Evolutionary conservation across 2,113 vertebrate species (phyloP).

Genomic region (Gopherus flavomarginatus): DNA sequence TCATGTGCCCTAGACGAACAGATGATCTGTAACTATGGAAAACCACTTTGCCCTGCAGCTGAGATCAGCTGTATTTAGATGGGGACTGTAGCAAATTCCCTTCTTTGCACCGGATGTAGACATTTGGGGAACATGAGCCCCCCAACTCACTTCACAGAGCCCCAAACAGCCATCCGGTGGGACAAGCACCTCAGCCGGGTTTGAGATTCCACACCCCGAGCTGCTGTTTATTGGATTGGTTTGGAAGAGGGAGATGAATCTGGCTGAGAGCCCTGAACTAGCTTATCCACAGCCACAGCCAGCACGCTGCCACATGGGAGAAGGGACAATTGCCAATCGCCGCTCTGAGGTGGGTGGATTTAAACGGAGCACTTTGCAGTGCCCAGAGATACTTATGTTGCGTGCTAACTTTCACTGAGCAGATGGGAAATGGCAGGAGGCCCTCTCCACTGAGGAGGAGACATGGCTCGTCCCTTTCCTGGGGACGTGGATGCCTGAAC

Average conservation of each 20-base stretch:
- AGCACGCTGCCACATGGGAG: neutral
- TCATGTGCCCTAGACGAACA: neutral
- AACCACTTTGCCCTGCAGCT: neutral
- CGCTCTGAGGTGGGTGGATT: rapidly evolving
- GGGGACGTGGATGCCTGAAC: neutral
- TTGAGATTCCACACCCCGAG: neutral
- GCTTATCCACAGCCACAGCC: neutral
- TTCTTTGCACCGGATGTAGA: neutral
- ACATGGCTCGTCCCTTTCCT: rapidly evolving
- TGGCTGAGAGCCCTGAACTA: too few relatives aligned
- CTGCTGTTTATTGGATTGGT: neutral
- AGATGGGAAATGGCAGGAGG: neutral
- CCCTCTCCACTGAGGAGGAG: neutral
- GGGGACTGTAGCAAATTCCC: neutral
- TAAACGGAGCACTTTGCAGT: neutral
- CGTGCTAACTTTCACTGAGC: rapidly evolving
- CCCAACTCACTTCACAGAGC: neutral
- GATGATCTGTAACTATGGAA: neutral
- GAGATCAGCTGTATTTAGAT: neutral
- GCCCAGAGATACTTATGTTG: rapidly evolving
- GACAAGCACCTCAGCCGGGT: neutral
- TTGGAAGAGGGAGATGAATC: neutral
- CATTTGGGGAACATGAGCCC: too few relatives aligned
- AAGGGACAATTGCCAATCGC: rapidly evolving
- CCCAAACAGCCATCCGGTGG: too few relatives aligned